Evolutionary conservation across 2,888 invertebrate species (phyloP).

Genomic region (Diaperis boleti): DNA sequence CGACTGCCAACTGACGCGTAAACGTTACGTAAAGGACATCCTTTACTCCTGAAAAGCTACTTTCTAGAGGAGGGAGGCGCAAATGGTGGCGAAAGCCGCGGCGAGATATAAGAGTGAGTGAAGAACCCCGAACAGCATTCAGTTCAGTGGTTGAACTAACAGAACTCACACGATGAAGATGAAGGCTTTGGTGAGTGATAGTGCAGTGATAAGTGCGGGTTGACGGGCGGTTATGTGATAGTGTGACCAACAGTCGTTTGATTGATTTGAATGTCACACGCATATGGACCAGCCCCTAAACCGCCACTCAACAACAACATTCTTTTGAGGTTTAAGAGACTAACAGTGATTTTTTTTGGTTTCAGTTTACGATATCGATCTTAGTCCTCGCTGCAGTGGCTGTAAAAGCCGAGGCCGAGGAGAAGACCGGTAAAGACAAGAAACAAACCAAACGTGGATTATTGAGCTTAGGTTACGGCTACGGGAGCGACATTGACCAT

Average conservation of each 20-base stretch:
- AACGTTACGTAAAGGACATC: conserved; percentile 63
- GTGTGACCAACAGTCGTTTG: no score
- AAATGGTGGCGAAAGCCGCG: conserved; percentile 49
- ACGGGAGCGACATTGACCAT: conserved; percentile 81
- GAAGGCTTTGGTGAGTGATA: conserved; percentile 69
- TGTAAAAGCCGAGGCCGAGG: conserved; percentile 75
- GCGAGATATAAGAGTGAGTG: conserved; percentile 70
- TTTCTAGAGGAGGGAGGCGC: conserved; percentile 61
- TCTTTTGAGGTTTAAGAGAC: no score
- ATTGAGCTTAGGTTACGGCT: conserved; percentile 83
- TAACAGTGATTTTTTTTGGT: conserved; percentile 41
- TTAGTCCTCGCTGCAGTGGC: conserved; percentile 79
- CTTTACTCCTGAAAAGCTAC: no score
- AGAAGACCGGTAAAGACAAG: conserved; percentile 76
- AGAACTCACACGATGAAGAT: conserved; percentile 58
- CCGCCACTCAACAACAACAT: no score
- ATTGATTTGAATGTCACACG: no score
- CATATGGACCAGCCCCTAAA: no score
- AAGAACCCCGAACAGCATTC: conserved; percentile 68
- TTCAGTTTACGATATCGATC: conserved; percentile 79
- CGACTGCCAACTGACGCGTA: conserved; percentile 53
- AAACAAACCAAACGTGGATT: conserved; percentile 87
- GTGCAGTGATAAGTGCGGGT: conserved; percentile 24
- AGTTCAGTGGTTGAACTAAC: conserved; percentile 71
- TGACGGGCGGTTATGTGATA: not conserved